Percentiles rank a stretch among this genome's conserved stretches.
Evolutionary conservation across 2,888 invertebrate genomes (phyloP).

Genomic region (Leptothorax acervorum): DNA sequence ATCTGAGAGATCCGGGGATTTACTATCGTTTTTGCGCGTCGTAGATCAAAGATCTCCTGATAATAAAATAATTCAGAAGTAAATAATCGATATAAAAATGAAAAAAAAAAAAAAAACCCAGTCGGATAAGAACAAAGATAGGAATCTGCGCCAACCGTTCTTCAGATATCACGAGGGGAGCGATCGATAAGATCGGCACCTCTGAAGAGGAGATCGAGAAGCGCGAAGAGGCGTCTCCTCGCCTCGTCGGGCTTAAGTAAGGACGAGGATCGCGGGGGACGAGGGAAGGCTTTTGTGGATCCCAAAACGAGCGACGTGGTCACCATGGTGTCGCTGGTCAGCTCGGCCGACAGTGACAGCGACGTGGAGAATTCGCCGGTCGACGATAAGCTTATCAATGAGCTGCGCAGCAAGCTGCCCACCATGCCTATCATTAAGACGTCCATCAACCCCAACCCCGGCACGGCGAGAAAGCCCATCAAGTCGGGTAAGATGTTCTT

Average conservation of each 20-base stretch:
- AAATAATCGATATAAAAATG: neutral
- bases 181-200: conserved; percentile 80
- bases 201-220: conserved; percentile 80
- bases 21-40: neutral
- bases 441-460: conserved; percentile 70
- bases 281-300: conserved; percentile 66
- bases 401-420: conserved; percentile 82
- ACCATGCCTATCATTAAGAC: conserved; percentile 83
- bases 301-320: conserved; percentile 85
- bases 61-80: neutral
- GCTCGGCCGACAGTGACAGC: conserved; percentile 89
- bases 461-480: conserved; percentile 76
- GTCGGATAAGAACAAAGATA: conserved; percentile 17
- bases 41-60: neutral
- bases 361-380: conserved; percentile 79
- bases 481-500: conserved; percentile 79
- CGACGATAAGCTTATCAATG: conserved; percentile 82
- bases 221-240: conserved; percentile 76
- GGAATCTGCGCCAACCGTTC: neutral
- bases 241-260: conserved; percentile 54
- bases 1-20: neutral
- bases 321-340: conserved; percentile 90
- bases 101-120: neutral
- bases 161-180: conserved; percentile 55
- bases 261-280: conserved; percentile 69